Conservation (phyloP, 1,140 invertebrate genomes). For the Stenopsyche tienmushanensis region DNA sequence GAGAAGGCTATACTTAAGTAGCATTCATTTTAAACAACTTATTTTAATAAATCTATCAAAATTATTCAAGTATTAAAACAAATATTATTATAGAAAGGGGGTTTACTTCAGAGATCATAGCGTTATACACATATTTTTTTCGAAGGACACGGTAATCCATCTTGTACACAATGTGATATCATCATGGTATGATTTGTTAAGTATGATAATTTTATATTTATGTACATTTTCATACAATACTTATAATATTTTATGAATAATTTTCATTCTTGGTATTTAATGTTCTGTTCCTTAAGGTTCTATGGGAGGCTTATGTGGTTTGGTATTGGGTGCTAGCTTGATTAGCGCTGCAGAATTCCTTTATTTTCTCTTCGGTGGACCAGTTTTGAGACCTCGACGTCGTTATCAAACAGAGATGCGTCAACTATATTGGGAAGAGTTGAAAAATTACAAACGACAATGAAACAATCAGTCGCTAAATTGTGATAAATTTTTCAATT, state of each 20-base stretch:
- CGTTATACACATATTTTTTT: constrained; percentile 52
- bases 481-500: too few relatives aligned
- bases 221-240: constrained; percentile 9
- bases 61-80: neutral
- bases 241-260: neutral
- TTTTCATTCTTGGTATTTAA: constrained; percentile 2
- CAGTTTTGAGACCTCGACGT: constrained; percentile 30
- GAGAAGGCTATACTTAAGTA: constrained; percentile 34
- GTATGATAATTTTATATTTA: constrained; percentile 45
- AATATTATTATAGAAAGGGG: constrained; percentile 45
- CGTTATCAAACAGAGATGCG: constrained; percentile 9
- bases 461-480: too few relatives aligned
- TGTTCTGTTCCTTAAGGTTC: constrained; percentile 53
- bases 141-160: constrained; percentile 48
- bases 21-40: neutral
- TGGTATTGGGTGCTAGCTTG: constrained; percentile 63
- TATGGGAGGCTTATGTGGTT: constrained; percentile 62
- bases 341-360: constrained; percentile 59
- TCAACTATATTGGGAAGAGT: constrained; percentile 36
- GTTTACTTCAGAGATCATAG: constrained; percentile 51
- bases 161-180: constrained; percentile 53
- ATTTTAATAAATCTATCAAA: neutral
- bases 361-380: constrained; percentile 54
- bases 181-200: constrained; percentile 56
- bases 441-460: constrained; percentile 21